Conservation (phyloP, 1,140 invertebrate species). For the Schlechtendalia chinensis region DNA sequence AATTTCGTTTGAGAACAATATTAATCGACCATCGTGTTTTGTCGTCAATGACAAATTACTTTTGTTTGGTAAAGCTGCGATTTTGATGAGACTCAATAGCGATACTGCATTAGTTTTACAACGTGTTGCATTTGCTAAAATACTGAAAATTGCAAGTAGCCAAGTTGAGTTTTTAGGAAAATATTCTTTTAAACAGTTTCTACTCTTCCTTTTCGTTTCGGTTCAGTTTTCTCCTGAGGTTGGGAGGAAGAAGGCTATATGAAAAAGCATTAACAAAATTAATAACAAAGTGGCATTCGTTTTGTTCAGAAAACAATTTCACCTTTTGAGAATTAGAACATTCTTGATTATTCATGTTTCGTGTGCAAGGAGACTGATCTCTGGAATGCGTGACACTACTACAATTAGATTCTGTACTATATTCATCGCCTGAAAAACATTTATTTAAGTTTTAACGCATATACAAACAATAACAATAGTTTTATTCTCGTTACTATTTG, state of each 20-base stretch:
- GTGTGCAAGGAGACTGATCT: slow-evolving; percentile 17
- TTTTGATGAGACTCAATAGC: too few relatives aligned
- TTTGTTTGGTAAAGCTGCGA: too few relatives aligned
- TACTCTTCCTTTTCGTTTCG: slow-evolving; percentile 41
- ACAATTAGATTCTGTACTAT: slow-evolving; percentile 33
- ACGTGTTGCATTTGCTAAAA: too few relatives aligned
- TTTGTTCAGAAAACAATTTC: too few relatives aligned
- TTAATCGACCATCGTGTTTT: too few relatives aligned
- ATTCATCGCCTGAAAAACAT: slow-evolving; percentile 12
- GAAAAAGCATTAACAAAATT: not conserved
- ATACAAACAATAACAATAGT: not conserved
- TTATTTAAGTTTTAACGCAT: slow-evolving; percentile 5
- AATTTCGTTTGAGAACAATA: too few relatives aligned
- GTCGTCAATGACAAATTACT: too few relatives aligned
- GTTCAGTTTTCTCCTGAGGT: slow-evolving; percentile 18
- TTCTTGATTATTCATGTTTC: not conserved
- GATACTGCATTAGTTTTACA: too few relatives aligned
- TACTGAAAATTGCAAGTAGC: too few relatives aligned
- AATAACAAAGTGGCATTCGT: too few relatives aligned
- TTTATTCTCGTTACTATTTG: not conserved
- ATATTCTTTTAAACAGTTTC: slow-evolving; percentile 32
- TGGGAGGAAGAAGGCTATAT: not conserved
- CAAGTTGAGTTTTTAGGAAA: too few relatives aligned
- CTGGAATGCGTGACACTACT: slow-evolving; percentile 12
- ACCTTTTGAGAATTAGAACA: slow-evolving; percentile 24